Conservation (phyloP, 2,888 invertebrate genomes). For the Melipona bicolor region DNA sequence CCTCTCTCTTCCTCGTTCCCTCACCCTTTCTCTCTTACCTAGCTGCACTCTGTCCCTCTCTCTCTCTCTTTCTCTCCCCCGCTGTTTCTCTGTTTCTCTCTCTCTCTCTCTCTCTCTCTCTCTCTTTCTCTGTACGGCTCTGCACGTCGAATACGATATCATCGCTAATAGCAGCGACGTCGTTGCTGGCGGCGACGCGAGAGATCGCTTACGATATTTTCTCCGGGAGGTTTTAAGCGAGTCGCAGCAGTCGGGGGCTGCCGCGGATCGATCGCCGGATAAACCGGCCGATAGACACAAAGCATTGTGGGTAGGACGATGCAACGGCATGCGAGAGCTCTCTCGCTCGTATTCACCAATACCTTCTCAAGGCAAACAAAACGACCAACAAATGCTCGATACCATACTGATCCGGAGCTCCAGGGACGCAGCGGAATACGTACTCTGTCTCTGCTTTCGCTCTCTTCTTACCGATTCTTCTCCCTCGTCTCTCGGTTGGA, state of each 20-base stretch:
- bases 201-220: constrained; percentile 74
- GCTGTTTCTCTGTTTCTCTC: background rate
- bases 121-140: constrained; percentile 8
- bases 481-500: too few relatives aligned
- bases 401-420: constrained; percentile 65
- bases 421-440: constrained; percentile 60
- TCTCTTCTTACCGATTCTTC: background rate
- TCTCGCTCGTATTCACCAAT: constrained; percentile 66
- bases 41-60: background rate
- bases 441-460: background rate
- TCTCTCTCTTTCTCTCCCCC: background rate
- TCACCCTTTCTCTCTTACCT: background rate
- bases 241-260: constrained; percentile 49
- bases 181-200: constrained; percentile 70
- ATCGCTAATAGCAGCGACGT: constrained; percentile 71
- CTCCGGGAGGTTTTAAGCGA: constrained; percentile 71
- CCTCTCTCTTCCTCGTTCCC: constrained; percentile 11
- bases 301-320: constrained; percentile 72
- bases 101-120: background rate
- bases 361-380: constrained; percentile 71
- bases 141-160: constrained; percentile 68
- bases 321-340: constrained; percentile 65
- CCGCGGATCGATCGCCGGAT: constrained; percentile 72
- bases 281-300: constrained; percentile 74
- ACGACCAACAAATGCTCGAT: constrained; percentile 73